phyloP scores from a whole-genome alignment of 2,113 vertebrate species.

The Lucifuga dentata region DNA sequence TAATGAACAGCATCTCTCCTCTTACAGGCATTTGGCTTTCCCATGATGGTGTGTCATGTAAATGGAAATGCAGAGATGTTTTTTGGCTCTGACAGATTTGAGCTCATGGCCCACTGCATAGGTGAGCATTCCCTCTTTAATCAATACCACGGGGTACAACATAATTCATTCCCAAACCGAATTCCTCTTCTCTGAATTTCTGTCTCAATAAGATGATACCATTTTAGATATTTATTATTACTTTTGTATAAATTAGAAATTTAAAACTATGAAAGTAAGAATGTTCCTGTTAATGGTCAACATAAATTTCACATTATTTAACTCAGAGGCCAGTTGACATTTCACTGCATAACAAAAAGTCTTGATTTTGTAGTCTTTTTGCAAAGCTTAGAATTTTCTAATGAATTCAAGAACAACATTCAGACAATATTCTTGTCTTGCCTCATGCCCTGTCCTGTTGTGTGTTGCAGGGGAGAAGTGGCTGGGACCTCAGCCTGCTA shows the following conservation, averaged over 20 bases:
- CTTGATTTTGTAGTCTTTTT: too few species aligned
- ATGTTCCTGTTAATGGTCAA: too few species aligned
- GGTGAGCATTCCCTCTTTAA: conserved; percentile 81
- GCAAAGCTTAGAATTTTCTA: not conserved
- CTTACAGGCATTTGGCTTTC: conserved; percentile 90
- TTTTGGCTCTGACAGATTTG: conserved; percentile 94
- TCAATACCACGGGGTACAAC: not conserved
- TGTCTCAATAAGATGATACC: too few species aligned
- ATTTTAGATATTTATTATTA: too few species aligned
- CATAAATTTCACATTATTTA: too few species aligned
- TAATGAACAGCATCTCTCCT: not conserved
- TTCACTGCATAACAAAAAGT: too few species aligned
- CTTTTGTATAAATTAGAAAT: too few species aligned
- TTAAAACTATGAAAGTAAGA: too few species aligned
- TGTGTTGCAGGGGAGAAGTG: conserved; percentile 82
- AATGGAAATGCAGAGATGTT: conserved; percentile 84
- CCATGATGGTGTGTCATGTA: conserved; percentile 85
- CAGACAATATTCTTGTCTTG: not conserved
- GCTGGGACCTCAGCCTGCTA: conserved; percentile 80
- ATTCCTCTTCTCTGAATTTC: too few species aligned
- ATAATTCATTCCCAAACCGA: not conserved
- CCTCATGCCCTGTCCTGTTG: conserved; percentile 7
- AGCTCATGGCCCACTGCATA: conserved; percentile 87
- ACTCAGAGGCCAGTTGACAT: too few species aligned
- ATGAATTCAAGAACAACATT: not conserved